Conservation (phyloP, 53 echinoderm and acorn worm species). For the Apostichopus leukothele region DNA sequence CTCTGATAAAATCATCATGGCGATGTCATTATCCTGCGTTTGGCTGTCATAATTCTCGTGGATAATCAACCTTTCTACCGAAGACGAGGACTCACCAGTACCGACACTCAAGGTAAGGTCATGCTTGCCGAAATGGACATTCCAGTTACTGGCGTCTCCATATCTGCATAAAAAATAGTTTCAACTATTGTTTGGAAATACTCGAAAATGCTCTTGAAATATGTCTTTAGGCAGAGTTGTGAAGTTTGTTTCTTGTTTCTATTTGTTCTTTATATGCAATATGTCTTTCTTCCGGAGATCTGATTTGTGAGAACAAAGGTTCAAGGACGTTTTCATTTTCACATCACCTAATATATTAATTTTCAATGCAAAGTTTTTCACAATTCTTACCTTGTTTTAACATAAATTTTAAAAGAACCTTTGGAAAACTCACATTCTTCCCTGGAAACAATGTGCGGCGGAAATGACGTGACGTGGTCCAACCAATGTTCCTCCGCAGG, state of each 20-base stretch:
- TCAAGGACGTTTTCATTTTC: no score
- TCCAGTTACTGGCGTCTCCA: constrained; percentile 32
- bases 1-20: constrained; percentile 32
- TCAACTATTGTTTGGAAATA: background rate
- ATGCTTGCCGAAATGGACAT: constrained; percentile 38
- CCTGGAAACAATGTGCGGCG: constrained; percentile 47
- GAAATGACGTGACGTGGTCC: constrained; percentile 51
- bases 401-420: no score
- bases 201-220: no score
- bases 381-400: no score
- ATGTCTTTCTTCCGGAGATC: no score
- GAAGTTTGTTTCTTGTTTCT: no score
- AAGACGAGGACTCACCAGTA: background rate
- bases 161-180: background rate
- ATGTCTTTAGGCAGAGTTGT: no score
- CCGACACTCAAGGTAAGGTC: constrained; percentile 15
- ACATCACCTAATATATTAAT: no score
- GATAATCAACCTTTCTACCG: constrained; percentile 25
- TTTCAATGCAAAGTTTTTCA: no score
- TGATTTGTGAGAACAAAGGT: no score
- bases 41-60: constrained; percentile 22
- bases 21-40: constrained; percentile 26
- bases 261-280: no score
- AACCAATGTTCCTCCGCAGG: constrained; percentile 48
- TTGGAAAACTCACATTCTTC: background rate